Evolutionary conservation across 2,113 vertebrate species (phyloP), one percentile per base, ranked within the genome.

Genomic region (Xenopus laevis): DNA sequence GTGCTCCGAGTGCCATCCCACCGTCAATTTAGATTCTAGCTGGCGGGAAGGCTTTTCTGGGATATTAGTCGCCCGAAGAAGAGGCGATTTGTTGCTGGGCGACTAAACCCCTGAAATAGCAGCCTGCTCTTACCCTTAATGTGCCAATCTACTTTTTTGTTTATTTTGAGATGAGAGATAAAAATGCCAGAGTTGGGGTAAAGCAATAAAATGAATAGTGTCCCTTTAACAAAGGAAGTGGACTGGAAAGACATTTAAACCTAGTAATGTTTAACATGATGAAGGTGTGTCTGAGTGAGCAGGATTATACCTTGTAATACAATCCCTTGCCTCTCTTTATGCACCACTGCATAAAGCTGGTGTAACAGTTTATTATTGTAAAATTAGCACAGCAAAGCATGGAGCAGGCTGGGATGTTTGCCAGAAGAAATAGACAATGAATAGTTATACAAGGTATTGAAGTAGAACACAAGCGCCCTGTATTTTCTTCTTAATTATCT

Each of bases 401-500:
- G 84, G 82, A 86, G 81, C 82, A 85, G 85, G 79, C 84, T 61
- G 84, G 89, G 89, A 87, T 72, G 44, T 64, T 64, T 82, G 89
- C 89, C 91, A 91, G 88, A 80, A 45, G 82, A 87, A 81, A 82
- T 83, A 90, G 87, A 90, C 87, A 91, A 88, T 87, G 89, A 88
- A 81, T 81, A 84, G 89, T 91, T 92, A 91, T 87, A 84, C 90
- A 91, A 92, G 84, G 81, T 84, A 88, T 82, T 85, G 84, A 89
- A 85, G 83, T 79, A 82, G 89, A 90, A 87, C 86, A 91, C 86
- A 86, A 86, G 87, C 80, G 73, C 84, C 83, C 87, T 90, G 89
- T 90, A 85, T 86, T 89, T 90, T 89, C 90, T 85, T 84, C 86
- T 88, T 86, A 86, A 86, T 90, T 90, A 88, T 91, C 88, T 89